Percentiles rank a stretch among this genome's conserved stretches.
Evolutionary conservation across 2,888 invertebrate genomes (phyloP).

Genomic region (Xylota sylvarum): DNA sequence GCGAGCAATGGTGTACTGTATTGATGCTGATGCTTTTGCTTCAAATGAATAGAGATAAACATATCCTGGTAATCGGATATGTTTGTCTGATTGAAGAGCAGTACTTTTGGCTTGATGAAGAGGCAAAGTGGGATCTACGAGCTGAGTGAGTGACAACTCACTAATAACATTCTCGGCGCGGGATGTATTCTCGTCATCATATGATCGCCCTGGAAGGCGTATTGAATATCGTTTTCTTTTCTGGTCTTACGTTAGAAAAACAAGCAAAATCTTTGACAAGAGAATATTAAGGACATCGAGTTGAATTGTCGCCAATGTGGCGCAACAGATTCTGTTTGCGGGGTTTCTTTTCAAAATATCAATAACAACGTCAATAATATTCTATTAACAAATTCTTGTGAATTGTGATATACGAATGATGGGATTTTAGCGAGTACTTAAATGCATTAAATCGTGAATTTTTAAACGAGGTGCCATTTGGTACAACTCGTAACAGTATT

Average conservation of each 20-base stretch:
- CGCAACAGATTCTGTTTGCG: slow-evolving; percentile 40
- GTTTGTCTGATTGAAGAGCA: slow-evolving; percentile 75
- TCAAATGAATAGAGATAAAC: slow-evolving; percentile 33
- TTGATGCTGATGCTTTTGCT: slow-evolving; percentile 14
- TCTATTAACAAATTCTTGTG: slow-evolving; percentile 3
- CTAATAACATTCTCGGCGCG: slow-evolving; percentile 62
- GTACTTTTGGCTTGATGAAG: slow-evolving; percentile 61
- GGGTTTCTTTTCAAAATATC: slow-evolving; percentile 46
- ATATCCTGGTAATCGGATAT: slow-evolving; percentile 75
- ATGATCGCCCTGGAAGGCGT: slow-evolving; percentile 46
- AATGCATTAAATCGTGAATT: too few species aligned
- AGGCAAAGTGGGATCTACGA: slow-evolving; percentile 43
- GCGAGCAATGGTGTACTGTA: too few species aligned
- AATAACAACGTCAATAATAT: slow-evolving; percentile 41
- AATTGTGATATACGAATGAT: slow-evolving; percentile 4
- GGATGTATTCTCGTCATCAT: slow-evolving; percentile 36
- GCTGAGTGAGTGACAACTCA: slow-evolving; percentile 74
- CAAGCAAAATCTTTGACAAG: slow-evolving; percentile 58
- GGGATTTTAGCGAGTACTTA: neutral
- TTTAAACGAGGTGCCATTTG: too few species aligned
- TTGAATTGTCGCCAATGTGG: slow-evolving; percentile 65
- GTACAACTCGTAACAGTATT: too few species aligned
- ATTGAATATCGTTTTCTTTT: slow-evolving; percentile 66
- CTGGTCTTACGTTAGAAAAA: slow-evolving; percentile 50
- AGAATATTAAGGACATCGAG: slow-evolving; percentile 30